Conservation (phyloP, 2,888 invertebrate species). For the Rhorus exstirpatorius region DNA sequence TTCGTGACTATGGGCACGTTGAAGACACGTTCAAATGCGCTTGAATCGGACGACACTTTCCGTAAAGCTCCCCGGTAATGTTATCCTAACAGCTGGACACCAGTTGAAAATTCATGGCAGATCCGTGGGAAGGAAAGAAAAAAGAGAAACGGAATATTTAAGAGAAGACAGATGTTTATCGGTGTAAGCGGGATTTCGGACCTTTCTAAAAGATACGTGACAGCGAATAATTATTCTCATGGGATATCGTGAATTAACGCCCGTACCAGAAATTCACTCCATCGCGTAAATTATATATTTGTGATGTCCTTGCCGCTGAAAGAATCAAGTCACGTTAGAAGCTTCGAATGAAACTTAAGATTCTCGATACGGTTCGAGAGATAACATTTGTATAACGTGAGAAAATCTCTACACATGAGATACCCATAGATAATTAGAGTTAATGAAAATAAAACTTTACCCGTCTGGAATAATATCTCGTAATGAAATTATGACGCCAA, state of each 20-base stretch:
- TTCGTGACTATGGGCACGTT: constrained; percentile 12
- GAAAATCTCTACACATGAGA: no score
- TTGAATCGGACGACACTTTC: constrained; percentile 44
- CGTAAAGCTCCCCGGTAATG: constrained; percentile 42
- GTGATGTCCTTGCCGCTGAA: constrained; percentile 27
- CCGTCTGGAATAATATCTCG: no score
- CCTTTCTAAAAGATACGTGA: constrained; percentile 52
- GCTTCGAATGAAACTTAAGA: constrained; percentile 19
- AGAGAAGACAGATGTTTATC: constrained; percentile 44
- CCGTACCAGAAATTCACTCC: constrained; percentile 13
- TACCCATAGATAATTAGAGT: no score
- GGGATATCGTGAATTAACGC: constrained; percentile 21
- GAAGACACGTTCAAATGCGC: constrained; percentile 32
- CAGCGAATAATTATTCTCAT: constrained; percentile 53
- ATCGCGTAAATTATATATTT: constrained; percentile 18
- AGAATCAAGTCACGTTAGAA: neutral
- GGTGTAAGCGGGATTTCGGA: constrained; percentile 47
- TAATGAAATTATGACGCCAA: no score
- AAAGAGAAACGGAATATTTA: constrained; percentile 39
- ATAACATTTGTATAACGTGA: no score
- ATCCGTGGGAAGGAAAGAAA: constrained; percentile 29
- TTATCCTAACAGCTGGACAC: constrained; percentile 18
- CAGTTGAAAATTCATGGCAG: neutral
- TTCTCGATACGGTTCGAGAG: neutral
- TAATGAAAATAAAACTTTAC: no score